Conservation (phyloP, 2,797 vertebrate species). For the Pipistrellus pipistrellus region DNA sequence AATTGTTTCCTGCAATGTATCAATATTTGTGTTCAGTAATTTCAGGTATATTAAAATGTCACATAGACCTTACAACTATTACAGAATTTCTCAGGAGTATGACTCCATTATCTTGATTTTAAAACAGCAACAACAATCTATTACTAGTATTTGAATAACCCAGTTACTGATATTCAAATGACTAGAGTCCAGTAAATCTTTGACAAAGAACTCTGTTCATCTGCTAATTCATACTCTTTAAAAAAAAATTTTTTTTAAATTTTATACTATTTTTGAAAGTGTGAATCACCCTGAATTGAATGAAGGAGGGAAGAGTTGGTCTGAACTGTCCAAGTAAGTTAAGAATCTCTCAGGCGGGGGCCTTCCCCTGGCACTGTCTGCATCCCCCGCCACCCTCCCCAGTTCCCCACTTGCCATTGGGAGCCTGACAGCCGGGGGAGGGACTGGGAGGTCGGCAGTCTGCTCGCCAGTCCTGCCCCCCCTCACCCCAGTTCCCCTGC, state of each 20-base stretch:
- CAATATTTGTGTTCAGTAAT: slow-evolving; percentile 4
- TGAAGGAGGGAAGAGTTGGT: slow-evolving; percentile 55
- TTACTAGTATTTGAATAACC: neutral
- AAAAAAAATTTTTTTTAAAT: no score
- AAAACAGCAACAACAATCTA: neutral
- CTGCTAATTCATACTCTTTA: slow-evolving; percentile 25
- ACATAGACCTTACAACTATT: neutral
- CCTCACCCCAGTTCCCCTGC: no score
- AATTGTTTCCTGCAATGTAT: slow-evolving; percentile 21
- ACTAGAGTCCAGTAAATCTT: slow-evolving; percentile 32
- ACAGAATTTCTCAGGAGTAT: neutral
- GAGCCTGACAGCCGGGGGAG: no score
- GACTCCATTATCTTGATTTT: neutral
- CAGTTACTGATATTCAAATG: neutral
- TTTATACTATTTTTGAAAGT: slow-evolving; percentile 51
- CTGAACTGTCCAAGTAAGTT: slow-evolving; percentile 66
- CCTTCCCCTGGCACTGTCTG: no score
- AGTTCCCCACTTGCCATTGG: no score
- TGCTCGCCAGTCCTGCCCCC: no score
- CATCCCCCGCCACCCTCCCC: no score
- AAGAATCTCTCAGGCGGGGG: slow-evolving; percentile 23
- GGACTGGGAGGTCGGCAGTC: no score
- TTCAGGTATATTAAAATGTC: slow-evolving; percentile 36
- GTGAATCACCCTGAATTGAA: slow-evolving; percentile 62
- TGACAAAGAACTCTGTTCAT: slow-evolving; percentile 53